phyloP scores from a whole-genome alignment of 2,888 invertebrate genomes.

The Sarcophaga caerulescens region DNA sequence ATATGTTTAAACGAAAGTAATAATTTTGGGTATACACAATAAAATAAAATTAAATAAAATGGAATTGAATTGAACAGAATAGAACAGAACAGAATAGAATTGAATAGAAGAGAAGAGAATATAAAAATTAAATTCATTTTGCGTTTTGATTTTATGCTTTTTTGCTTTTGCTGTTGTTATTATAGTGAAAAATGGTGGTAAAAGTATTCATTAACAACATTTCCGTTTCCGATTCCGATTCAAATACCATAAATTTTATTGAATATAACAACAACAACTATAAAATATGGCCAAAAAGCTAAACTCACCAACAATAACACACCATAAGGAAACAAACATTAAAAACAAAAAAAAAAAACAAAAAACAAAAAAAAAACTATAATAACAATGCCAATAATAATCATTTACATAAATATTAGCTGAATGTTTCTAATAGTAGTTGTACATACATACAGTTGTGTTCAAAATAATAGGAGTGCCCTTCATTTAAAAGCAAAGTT shows the following conservation, averaged over 20 bases:
- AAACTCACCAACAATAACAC: neutral
- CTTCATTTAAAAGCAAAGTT: too few relatives aligned
- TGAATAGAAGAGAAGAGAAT: too few relatives aligned
- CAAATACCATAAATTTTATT: conserved; percentile 53
- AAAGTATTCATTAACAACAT: conserved; percentile 56
- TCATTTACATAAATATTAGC: conserved; percentile 24
- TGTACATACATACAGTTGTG: too few relatives aligned
- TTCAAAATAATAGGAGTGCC: too few relatives aligned
- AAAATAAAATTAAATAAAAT: neutral
- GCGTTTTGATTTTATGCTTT: conserved; percentile 8
- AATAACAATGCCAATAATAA: conserved; percentile 19
- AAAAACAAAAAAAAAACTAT: neutral
- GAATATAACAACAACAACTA: conserved; percentile 34
- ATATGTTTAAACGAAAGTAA: conserved; percentile 23
- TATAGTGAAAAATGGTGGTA: conserved; percentile 50
- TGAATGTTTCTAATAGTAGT: conserved; percentile 1
- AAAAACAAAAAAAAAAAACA: neutral
- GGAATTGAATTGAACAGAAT: too few relatives aligned
- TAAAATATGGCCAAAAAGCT: neutral
- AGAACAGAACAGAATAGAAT: too few relatives aligned
- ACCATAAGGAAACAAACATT: neutral
- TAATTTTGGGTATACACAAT: conserved; percentile 38
- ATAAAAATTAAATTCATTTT: too few relatives aligned
- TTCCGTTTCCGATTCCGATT: conserved; percentile 56
- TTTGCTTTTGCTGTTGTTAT: conserved; percentile 15